Conservation (phyloP, 2,113 vertebrate species). For the Dolichallabes microphthalmus region DNA sequence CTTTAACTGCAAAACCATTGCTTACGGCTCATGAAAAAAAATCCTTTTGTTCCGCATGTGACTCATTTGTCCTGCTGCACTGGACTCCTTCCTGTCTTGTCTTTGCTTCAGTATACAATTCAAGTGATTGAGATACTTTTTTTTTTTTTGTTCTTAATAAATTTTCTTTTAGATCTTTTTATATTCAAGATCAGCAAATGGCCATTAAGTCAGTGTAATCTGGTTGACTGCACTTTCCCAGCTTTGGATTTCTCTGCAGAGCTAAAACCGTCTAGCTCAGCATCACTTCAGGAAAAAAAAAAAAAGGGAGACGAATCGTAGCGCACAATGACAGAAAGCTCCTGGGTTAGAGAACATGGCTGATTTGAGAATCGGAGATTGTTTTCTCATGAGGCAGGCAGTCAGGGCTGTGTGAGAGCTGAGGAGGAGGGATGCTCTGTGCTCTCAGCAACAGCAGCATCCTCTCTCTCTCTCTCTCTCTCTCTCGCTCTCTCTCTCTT, state of each 20-base stretch:
- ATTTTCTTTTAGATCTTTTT: not conserved
- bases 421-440: slow-evolving; percentile 62
- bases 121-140: not conserved
- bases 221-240: slow-evolving; percentile 11
- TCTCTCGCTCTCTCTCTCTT: slow-evolving; percentile 16
- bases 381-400: slow-evolving; percentile 66
- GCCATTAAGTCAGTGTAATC: slow-evolving; percentile 23
- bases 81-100: not conserved
- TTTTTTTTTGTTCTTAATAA: not conserved
- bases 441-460: slow-evolving; percentile 55
- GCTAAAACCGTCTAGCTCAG: not conserved
- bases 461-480: slow-evolving; percentile 33
- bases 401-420: slow-evolving; percentile 73
- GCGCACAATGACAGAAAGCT: slow-evolving; percentile 15
- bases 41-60: not conserved
- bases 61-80: not conserved
- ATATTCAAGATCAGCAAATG: slow-evolving; percentile 20
- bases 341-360: slow-evolving; percentile 66
- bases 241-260: slow-evolving; percentile 29
- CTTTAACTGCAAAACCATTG: slow-evolving; percentile 8
- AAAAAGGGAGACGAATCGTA: not conserved
- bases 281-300: not conserved
- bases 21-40: not conserved
- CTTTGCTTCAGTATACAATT: not conserved
- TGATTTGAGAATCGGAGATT: slow-evolving; percentile 57